Evolutionary conservation across 1,140 invertebrate genomes (phyloP), one percentile per base, ranked within the genome.

Genomic region (Planococcus citri): DNA sequence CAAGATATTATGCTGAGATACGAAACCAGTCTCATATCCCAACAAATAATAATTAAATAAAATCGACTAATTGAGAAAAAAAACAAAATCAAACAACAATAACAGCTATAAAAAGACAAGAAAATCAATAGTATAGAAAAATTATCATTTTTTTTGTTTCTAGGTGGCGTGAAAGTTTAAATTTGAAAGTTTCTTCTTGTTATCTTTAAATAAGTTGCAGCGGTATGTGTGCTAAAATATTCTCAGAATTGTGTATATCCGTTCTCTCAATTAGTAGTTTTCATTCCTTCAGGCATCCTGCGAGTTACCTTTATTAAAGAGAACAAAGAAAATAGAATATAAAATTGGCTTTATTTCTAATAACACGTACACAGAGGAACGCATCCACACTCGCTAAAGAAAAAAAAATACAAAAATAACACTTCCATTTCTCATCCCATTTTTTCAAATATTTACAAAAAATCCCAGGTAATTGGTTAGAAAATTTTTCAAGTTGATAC

Each of bases 121-220:
- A 51, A 51, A 51, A 51, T 51, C 17, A 51, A n/a, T n/a, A n/a
- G n/a, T 51, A 17, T 17, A 9, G 17, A 4, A 33, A 51, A 17
- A 51, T 20, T 4, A 9, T 33, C n/a, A n/a, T 33, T 33, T 33
- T 33, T 33, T 33, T 33, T 33, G 29, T 33, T 33, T 33, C 12
- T 33, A 3, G n/a, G n/a, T n/a, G 12, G 17, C 41, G 41, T 51
- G 41, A 51, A 51, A 51, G 41, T 51, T 51, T 17, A 33, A n/a
- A 51, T 17, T 51, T 51, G 41, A 51, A 51, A 51, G 41, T 51
- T 51, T 51, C 41, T 51, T 51, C 41, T n/a, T n/a, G n/a, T n/a
- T n/a, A n/a, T n/a, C 41, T 2, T 51, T 51, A 20, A 51, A 20
- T n/a, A 51, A 51, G 6, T 17, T 17, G 41, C 41, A 51, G 41